These are phyloP conservation scores for Lanistes nyassanus DNA, from an alignment of 1,140 invertebrate genomes.

Conservation along the genomic window DNA sequence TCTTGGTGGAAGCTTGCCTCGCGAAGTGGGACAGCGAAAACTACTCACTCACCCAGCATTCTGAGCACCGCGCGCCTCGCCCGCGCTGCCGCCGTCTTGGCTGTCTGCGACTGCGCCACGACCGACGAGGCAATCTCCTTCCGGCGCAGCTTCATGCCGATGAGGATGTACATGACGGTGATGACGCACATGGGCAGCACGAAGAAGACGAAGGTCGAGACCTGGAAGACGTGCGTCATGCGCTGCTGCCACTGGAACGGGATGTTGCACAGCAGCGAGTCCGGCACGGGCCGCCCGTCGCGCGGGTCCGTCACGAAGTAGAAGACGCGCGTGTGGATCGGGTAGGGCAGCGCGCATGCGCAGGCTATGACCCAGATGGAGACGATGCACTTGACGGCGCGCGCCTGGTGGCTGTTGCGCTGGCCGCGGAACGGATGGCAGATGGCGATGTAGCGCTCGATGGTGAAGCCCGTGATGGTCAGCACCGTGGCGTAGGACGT, in stretches of 20 bases:
- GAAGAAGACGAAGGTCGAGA: conserved; percentile 67
- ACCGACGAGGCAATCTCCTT: conserved; percentile 34
- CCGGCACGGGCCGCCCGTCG: conserved; percentile 39
- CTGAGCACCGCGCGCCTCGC: conserved; percentile 57
- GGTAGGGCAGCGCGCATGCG: conserved; percentile 79
- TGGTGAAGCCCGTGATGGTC: conserved; percentile 92
- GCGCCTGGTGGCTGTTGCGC: conserved; percentile 82
- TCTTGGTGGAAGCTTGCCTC: too few relatives aligned
- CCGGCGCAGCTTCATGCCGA: conserved; percentile 59
- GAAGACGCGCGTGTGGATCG: conserved; percentile 56
- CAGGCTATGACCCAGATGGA: conserved; percentile 82
- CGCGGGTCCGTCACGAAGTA: conserved; percentile 46
- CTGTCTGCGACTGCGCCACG: conserved; percentile 30
- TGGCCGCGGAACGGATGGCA: conserved; percentile 91
- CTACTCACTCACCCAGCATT: conserved; percentile 58
- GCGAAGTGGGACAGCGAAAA: too few relatives aligned
- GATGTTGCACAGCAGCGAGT: conserved; percentile 62
- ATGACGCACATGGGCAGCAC: conserved; percentile 67
- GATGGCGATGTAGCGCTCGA: conserved; percentile 94
- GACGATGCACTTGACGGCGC: conserved; percentile 84
- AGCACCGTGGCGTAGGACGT: conserved; percentile 93
- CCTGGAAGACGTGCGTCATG: conserved; percentile 60
- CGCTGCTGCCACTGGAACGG: conserved; percentile 45
- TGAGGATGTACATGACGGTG: conserved; percentile 65
- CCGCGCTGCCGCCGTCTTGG: conserved; percentile 39